phyloP scores from a whole-genome alignment of 2,113 vertebrate species.

The Tylochromis polylepis region DNA sequence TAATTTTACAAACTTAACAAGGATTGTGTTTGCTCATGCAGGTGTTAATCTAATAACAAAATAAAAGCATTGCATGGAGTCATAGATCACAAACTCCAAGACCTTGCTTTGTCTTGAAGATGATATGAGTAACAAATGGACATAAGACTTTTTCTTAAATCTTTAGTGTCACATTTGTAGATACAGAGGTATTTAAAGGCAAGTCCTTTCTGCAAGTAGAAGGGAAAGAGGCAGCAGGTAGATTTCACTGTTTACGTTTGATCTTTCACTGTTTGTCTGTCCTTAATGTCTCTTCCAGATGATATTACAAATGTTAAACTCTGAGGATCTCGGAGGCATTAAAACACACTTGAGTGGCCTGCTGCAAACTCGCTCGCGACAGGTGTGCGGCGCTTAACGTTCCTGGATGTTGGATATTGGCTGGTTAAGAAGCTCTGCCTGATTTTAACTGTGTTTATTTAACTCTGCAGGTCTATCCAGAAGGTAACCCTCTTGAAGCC shows the following conservation, averaged over 20 bases:
- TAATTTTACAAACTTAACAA: not conserved
- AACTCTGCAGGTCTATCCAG: slow-evolving; percentile 18
- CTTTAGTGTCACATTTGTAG: not conserved
- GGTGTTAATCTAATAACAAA: not conserved
- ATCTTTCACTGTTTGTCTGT: not conserved
- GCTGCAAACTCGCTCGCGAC: not conserved
- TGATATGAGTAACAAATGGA: not conserved
- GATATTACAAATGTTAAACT: slow-evolving; percentile 54
- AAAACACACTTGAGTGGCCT: slow-evolving; percentile 31
- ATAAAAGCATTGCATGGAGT: not conserved
- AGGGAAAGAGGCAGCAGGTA: not conserved
- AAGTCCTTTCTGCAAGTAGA: not conserved
- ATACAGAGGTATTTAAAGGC: not conserved
- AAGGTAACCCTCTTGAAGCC: slow-evolving; percentile 38
- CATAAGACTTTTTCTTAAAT: not conserved
- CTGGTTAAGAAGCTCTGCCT: not conserved
- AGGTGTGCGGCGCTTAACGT: slow-evolving; percentile 10
- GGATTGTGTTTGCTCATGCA: not conserved
- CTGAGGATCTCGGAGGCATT: slow-evolving; percentile 38
- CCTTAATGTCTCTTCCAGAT: slow-evolving; percentile 12
- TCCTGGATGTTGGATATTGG: not conserved
- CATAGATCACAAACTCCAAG: not conserved
- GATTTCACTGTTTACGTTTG: not conserved
- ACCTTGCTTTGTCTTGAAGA: not conserved
- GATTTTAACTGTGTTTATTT: not conserved